phyloP scores from a whole-genome alignment of 2,113 vertebrate species.

The Tachuris rubrigastra region DNA sequence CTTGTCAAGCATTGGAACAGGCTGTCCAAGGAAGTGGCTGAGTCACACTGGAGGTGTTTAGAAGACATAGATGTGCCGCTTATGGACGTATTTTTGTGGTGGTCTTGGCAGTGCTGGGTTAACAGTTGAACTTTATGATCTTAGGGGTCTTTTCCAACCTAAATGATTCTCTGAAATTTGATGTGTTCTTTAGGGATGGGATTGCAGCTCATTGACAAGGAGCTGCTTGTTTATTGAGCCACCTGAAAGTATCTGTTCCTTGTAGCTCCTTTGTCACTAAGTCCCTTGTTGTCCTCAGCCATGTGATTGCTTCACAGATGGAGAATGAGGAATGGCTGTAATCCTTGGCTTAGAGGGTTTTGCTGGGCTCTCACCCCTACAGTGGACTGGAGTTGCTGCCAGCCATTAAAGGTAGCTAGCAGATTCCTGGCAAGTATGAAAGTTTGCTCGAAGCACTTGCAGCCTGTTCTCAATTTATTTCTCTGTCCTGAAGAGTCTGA shows the following conservation, averaged over 20 bases:
- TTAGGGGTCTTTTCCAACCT: neutral
- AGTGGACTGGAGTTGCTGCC: neutral
- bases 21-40: neutral
- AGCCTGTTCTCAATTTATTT: neutral
- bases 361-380: neutral
- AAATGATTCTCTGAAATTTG: neutral
- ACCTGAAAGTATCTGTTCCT: neutral
- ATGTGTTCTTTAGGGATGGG: neutral
- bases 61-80: neutral
- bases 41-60: neutral
- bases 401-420: neutral
- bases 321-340: neutral
- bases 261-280: neutral
- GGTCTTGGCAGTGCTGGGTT: neutral
- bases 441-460: neutral
- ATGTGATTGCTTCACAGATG: neutral
- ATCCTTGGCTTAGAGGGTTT: neutral
- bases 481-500: neutral
- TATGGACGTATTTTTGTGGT: neutral
- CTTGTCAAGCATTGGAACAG: neutral
- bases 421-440: neutral
- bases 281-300: neutral
- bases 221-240: neutral
- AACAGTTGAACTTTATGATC: neutral
- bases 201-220: neutral